phyloP scores from a whole-genome alignment of 1,140 invertebrate species.

The Centruroides sculpturatus region DNA sequence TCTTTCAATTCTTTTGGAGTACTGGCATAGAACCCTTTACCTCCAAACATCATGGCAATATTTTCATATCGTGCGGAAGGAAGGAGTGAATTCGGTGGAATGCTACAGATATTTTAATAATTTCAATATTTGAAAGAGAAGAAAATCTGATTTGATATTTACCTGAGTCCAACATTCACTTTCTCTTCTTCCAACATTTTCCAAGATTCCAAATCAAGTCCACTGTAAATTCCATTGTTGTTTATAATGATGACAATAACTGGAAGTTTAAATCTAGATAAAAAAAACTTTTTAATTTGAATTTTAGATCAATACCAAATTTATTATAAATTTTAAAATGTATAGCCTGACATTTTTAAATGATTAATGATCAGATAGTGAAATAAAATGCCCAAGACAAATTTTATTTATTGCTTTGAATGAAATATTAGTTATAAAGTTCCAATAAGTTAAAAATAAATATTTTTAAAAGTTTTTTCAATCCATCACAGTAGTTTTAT shows the following conservation, averaged over 20 bases:
- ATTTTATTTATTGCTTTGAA: no score
- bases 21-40: slow-evolving; percentile 60
- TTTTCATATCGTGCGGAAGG: slow-evolving; percentile 72
- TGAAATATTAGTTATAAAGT: no score
- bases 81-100: slow-evolving; percentile 61
- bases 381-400: no score
- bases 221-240: slow-evolving; percentile 88
- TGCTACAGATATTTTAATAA: slow-evolving; percentile 39
- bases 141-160: no score
- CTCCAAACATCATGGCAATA: slow-evolving; percentile 69
- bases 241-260: slow-evolving; percentile 84
- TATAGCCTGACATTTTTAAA: no score
- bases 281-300: no score
- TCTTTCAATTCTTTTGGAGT: slow-evolving; percentile 54
- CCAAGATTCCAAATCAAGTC: slow-evolving; percentile 59
- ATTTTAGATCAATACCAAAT: no score
- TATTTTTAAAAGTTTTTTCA: no score
- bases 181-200: slow-evolving; percentile 47
- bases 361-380: no score
- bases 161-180: neutral
- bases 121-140: neutral
- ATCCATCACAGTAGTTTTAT: no score
- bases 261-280: slow-evolving; percentile 68
- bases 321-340: no score
- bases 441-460: no score